These are phyloP conservation scores for Gobionotothen gibberifrons DNA, from an alignment of 2,797 vertebrate genomes.

Conservation along the genomic window DNA sequence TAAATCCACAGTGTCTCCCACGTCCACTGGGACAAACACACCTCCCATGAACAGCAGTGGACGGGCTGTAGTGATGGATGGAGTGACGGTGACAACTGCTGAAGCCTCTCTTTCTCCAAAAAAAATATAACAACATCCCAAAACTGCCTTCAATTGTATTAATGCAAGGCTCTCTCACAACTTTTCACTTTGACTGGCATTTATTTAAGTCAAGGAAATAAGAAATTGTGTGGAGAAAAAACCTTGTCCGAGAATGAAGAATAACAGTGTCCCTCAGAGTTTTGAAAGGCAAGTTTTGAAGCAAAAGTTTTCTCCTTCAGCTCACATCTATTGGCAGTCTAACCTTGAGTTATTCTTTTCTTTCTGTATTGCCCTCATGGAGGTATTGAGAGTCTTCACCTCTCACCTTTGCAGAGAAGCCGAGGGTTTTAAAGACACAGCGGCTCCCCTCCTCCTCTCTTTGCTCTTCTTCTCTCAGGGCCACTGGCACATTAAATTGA, in stretches of 20 bases:
- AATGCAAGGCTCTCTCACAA: constrained; percentile 33
- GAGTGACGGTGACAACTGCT: constrained; percentile 60
- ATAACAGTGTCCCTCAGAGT: constrained; percentile 56
- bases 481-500: constrained; percentile 68
- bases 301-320: constrained; percentile 57
- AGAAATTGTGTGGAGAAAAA: constrained; percentile 35
- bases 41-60: constrained; percentile 70
- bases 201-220: constrained; percentile 32
- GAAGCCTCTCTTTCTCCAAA: constrained; percentile 33
- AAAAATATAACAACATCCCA: background rate
- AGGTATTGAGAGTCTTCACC: constrained; percentile 75
- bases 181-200: constrained; percentile 47
- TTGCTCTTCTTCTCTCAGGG: constrained; percentile 70
- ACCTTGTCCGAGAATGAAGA: constrained; percentile 58
- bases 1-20: constrained; percentile 82
- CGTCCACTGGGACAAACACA: constrained; percentile 81
- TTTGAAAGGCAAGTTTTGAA: constrained; percentile 70
- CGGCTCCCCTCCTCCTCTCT: constrained; percentile 47
- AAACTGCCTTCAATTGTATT: constrained; percentile 36
- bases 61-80: constrained; percentile 28
- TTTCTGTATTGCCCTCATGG: constrained; percentile 70
- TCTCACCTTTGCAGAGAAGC: constrained; percentile 75
- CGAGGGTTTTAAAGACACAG: constrained; percentile 68
- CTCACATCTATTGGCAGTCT: constrained; percentile 64
- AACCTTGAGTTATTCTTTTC: constrained; percentile 78